phyloP scores from a whole-genome alignment of 1,140 invertebrate genomes.

The Daktulosphaira vitifoliae region DNA sequence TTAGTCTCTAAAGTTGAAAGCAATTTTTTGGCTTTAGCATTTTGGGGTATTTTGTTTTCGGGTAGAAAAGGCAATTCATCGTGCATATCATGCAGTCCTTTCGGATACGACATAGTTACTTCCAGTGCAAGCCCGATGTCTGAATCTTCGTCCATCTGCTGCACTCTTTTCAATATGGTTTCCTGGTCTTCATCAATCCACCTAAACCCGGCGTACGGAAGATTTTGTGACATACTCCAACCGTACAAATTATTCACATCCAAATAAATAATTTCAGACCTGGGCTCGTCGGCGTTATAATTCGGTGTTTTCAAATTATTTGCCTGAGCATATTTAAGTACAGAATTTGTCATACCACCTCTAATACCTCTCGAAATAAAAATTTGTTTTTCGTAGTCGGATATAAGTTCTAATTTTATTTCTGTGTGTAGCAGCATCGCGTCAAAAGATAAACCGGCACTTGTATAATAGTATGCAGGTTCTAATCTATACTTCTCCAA shows the following conservation, averaged over 20 bases:
- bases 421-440: slow-evolving; percentile 17
- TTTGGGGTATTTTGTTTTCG: slow-evolving; percentile 38
- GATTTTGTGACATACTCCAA: slow-evolving; percentile 34
- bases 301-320: too few species aligned
- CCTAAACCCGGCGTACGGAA: neutral
- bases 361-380: too few species aligned
- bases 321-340: too few species aligned
- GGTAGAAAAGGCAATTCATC: slow-evolving; percentile 44
- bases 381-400: too few species aligned
- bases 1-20: slow-evolving; percentile 39
- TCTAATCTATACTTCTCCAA: slow-evolving; percentile 24
- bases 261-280: too few species aligned
- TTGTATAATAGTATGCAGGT: slow-evolving; percentile 4
- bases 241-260: slow-evolving; percentile 14
- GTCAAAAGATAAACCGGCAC: too few species aligned
- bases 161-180: neutral
- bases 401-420: neutral
- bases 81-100: slow-evolving; percentile 40
- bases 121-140: neutral
- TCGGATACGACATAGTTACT: neutral
- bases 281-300: too few species aligned
- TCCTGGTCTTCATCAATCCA: neutral
- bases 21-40: slow-evolving; percentile 39
- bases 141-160: neutral
- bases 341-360: too few species aligned